These are phyloP conservation scores for Drosophila sordidula DNA, from an alignment of 2,888 invertebrate species.

Conservation along the genomic window DNA sequence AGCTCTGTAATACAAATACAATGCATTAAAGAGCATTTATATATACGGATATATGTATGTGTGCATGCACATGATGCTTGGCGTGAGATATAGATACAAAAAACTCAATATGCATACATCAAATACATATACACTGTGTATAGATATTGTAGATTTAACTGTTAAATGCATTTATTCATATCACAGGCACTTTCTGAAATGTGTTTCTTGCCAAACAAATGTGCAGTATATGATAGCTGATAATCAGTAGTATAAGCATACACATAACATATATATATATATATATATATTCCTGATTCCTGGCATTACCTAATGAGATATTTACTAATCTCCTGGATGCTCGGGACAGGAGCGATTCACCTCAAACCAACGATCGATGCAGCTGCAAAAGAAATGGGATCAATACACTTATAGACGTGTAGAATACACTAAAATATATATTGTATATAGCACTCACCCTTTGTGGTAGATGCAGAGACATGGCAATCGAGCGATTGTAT, in stretches of 20 bases:
- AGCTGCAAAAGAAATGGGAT: conserved; percentile 88
- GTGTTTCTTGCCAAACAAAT: neutral
- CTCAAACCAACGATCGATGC: conserved; percentile 99
- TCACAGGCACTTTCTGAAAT: conserved; percentile 1
- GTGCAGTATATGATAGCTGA: too few relatives aligned
- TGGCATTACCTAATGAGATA: conserved; percentile 45
- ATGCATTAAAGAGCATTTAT: conserved; percentile 13
- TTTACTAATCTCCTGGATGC: conserved; percentile 92
- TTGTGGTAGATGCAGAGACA: conserved; percentile 99
- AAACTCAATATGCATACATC: conserved; percentile 5
- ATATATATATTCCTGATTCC: neutral
- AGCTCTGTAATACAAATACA: conserved; percentile 36
- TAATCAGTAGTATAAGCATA: neutral
- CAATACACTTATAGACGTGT: neutral
- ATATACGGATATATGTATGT: conserved; percentile 19
- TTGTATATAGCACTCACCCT: conserved; percentile 87
- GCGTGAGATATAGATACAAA: neutral
- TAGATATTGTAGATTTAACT: neutral
- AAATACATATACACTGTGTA: neutral
- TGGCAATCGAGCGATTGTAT: conserved; percentile 98
- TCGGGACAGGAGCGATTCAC: conserved; percentile 99
- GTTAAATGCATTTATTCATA: conserved; percentile 4
- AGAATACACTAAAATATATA: neutral
- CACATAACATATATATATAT: neutral
- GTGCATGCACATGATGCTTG: conserved; percentile 6